Evolutionary conservation across 23 tunicate species (phyloP), one percentile per base, ranked within the genome.

Genomic region (Trididemnum nubilum): DNA sequence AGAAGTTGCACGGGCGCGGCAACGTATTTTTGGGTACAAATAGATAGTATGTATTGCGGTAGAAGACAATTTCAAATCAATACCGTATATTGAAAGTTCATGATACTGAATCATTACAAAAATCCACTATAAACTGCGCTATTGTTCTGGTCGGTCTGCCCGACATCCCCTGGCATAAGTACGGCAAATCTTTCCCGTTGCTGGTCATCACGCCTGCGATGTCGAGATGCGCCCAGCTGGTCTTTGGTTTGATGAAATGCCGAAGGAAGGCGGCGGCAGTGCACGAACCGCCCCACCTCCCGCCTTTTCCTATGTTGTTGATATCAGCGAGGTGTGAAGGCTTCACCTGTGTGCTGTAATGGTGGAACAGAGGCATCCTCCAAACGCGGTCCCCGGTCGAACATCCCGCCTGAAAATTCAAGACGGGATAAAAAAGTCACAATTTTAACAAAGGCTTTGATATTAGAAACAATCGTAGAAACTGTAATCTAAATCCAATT

Each of bases 181-280:
- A 94, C 7, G 98, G 88, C 21, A 33, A 32, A 36, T 84, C 88
- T n/a, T 67, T 65, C 19, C 75, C 84, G 26, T 72, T 85, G 63
- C 77, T 94, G 2, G 51, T 57, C 98, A 94, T 94, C 1, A 90
- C 94, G n/a, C 95, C 88, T 36, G 98, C 98, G 29, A 94, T 89
- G 78, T 94, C 98, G 32, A 94, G 40, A 82, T 94, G 98, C 26
- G 84, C 87, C 95, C 95, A 94, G 57, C 34, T 71, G 25, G 73
- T 71, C 15, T 58, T 85, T 31, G 49, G 59, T 34, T 82, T 73
- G 36, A 94, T 73, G 34, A 94, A 94, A 77, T 90, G 87, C 18
- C 58, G 52, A 40, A 94, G 71, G 64, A 94, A 94, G 0, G 94
- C 94, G 2, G 98, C 98, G 0, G 98, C 98, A 32, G 94, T 94